Evolutionary conservation across 2,113 vertebrate genomes (phyloP), one percentile per base, ranked within the genome.

Genomic region (Carassius auratus): DNA sequence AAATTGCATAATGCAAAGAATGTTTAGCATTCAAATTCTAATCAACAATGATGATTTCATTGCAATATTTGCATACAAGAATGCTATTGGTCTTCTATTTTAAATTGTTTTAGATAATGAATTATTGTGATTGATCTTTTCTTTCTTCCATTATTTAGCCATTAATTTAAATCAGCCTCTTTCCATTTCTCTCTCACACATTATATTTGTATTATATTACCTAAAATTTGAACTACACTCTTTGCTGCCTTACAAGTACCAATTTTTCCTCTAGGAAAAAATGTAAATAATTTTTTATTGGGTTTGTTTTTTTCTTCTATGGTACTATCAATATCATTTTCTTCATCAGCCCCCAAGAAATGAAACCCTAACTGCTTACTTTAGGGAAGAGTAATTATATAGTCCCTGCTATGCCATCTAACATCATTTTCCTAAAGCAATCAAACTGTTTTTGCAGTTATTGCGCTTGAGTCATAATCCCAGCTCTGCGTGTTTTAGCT

Each of bases 391-490:
- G 86, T 71, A 42, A 42, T 42, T 42, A 42, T 42, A 42, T 5
- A 61, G 42, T 68, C 17, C 3, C 74, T 30, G n/a, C 52, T 36
- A 62, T 69, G 83, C 59, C 48, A 55, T 77, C 21, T 77, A 76
- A 57, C 23, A 69, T 88, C 21, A 78, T 79, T 85, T 57, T 45
- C 6, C 50, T 62, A 84, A 36, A 74, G 38, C 64, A 85, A 66
- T 64, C 26, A 71, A 50, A 78, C 23, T 88, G 76, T 86, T 85
- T 77, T 68, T 64, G 50, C 57, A 77, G 84, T 73, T 81, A 61
- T 82, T 76, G 82, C 66, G 57, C 80, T 45, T 30, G 83, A 66
- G 71, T 75, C 66, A 17, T 80, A 66, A 83, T 52, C 23, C 26
- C 80, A 76, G 59, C 42, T 21, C 57, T 42, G 80, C 76, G 57